A percentile compares a stretch with the other conserved stretches of the same genome.
These are phyloP conservation scores for Hirtodrosophila duncani DNA, from an alignment of 2,888 invertebrate species.

Conservation along the genomic window DNA sequence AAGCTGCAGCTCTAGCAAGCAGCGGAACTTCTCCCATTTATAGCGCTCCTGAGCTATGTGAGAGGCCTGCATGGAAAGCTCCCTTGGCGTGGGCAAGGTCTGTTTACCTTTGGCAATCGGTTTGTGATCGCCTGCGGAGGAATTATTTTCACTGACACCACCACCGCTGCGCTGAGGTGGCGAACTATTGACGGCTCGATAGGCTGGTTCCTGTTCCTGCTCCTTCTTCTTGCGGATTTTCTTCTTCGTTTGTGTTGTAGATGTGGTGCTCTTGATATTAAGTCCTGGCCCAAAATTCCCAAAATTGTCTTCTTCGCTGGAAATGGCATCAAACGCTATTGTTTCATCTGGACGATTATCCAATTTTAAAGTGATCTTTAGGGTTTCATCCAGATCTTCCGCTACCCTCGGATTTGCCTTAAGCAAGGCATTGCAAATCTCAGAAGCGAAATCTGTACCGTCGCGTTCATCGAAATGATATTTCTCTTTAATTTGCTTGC, in stretches of 20 bases:
- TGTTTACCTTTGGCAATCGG: too few species aligned
- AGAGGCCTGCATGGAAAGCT: slow-evolving; percentile 74
- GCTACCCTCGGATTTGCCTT: slow-evolving; percentile 78
- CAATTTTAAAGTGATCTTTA: slow-evolving; percentile 71
- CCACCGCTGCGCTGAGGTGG: slow-evolving; percentile 41
- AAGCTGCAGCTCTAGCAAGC: slow-evolving; percentile 75
- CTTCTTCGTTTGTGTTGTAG: slow-evolving; percentile 42
- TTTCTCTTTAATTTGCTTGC: slow-evolving; percentile 83
- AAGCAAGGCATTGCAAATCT: too few species aligned
- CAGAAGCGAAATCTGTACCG: slow-evolving; percentile 81
- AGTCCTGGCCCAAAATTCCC: slow-evolving; percentile 13
- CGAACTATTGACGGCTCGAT: slow-evolving; percentile 62
- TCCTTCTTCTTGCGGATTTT: slow-evolving; percentile 27
- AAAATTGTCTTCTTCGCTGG: slow-evolving; percentile 60
- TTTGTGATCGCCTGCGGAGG: too few species aligned
- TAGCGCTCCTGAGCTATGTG: slow-evolving; percentile 79
- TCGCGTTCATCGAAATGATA: slow-evolving; percentile 83
- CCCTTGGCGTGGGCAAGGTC: slow-evolving; percentile 75
- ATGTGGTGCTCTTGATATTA: neutral
- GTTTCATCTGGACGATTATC: slow-evolving; percentile 75
- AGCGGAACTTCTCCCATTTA: slow-evolving; percentile 80
- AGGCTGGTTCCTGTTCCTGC: slow-evolving; percentile 53
- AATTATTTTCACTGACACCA: neutral
- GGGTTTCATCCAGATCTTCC: slow-evolving; percentile 28
- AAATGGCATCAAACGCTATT: slow-evolving; percentile 75